Conservation (phyloP, 2,888 invertebrate genomes). For the Rhagium mordax region DNA sequence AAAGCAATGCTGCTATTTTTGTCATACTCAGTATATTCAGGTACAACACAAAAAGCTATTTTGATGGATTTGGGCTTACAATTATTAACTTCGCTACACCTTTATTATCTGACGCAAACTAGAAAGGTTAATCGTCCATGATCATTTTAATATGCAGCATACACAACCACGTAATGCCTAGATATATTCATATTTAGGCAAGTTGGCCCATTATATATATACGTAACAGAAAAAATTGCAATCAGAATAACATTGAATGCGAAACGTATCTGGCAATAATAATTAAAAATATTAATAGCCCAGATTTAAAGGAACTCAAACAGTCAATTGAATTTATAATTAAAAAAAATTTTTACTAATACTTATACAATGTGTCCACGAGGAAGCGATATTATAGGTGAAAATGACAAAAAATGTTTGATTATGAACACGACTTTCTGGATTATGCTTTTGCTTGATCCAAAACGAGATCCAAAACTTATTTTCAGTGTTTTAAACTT, state of each 20-base stretch:
- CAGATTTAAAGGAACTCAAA: too few species aligned
- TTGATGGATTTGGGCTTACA: slow-evolving; percentile 1
- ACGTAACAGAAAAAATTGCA: not conserved
- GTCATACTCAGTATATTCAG: slow-evolving; percentile 30
- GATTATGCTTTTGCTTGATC: too few species aligned
- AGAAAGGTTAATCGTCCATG: not conserved
- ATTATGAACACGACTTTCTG: too few species aligned
- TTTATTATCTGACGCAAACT: not conserved
- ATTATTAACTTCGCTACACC: not conserved
- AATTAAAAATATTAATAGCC: too few species aligned
- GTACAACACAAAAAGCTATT: slow-evolving; percentile 15
- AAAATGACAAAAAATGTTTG: too few species aligned
- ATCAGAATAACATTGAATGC: not conserved
- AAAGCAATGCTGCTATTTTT: slow-evolving; percentile 45
- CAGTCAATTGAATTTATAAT: too few species aligned
- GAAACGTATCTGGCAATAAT: not conserved
- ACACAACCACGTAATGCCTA: not conserved
- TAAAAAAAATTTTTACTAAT: too few species aligned
- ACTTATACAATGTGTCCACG: too few species aligned
- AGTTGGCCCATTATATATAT: not conserved
- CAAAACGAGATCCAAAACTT: too few species aligned
- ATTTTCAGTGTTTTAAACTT: too few species aligned
- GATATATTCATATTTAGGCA: not conserved
- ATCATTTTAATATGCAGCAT: not conserved
- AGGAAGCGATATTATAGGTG: too few species aligned